A percentile compares a stretch with the other conserved stretches of the same genome.
These are phyloP conservation scores for Sisyra terminalis DNA, from an alignment of 2,888 invertebrate species.

Conservation along the genomic window DNA sequence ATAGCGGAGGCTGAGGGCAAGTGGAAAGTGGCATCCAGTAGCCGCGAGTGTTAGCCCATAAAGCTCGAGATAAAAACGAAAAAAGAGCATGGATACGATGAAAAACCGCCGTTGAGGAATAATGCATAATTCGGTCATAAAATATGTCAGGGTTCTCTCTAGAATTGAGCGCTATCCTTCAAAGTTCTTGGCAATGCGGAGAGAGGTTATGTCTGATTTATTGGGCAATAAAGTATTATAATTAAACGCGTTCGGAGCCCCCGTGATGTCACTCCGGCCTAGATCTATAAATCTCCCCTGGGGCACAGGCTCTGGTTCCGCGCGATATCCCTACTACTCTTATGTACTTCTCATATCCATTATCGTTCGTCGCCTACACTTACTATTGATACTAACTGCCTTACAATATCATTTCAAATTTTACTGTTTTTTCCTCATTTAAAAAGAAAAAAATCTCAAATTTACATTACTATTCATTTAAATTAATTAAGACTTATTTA, in stretches of 20 bases:
- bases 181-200: slow-evolving; percentile 19
- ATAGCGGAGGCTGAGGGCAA: no score
- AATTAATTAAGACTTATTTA: no score
- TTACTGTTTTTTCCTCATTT: no score
- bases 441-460: no score
- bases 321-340: neutral
- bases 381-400: no score
- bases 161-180: slow-evolving; percentile 53
- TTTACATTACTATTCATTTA: no score
- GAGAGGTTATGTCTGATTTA: slow-evolving; percentile 39
- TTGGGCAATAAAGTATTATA: slow-evolving; percentile 67
- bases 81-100: slow-evolving; percentile 7
- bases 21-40: no score
- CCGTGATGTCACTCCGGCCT: slow-evolving; percentile 32
- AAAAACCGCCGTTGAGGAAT: slow-evolving; percentile 19
- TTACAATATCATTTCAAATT: no score
- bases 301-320: slow-evolving; percentile 17
- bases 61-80: neutral
- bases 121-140: slow-evolving; percentile 50
- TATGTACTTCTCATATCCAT: neutral
- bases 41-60: neutral
- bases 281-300: slow-evolving; percentile 29
- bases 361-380: neutral
- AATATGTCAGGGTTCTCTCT: slow-evolving; percentile 40
- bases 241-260: slow-evolving; percentile 45